Conservation (phyloP, 2,888 invertebrate species). For the Eristalis intricaria region DNA sequence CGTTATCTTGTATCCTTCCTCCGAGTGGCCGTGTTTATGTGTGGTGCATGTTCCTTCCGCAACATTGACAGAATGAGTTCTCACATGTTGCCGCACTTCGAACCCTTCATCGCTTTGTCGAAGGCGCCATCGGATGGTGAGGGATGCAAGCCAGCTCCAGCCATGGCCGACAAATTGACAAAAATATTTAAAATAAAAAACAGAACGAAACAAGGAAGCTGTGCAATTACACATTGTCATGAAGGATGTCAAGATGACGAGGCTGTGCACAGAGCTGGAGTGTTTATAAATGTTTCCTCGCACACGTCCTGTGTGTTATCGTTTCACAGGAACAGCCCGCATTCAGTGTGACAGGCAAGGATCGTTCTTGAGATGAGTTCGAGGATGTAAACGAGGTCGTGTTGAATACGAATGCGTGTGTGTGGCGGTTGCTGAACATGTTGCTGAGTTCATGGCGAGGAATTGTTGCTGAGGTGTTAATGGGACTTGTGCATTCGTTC, state of each 20-base stretch:
- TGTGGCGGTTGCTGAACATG: neutral
- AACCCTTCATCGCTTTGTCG: constrained; percentile 48
- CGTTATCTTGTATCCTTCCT: constrained; percentile 66
- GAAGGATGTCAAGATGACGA: constrained; percentile 53
- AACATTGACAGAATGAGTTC: constrained; percentile 69
- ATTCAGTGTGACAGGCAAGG: constrained; percentile 8
- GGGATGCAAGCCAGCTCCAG: neutral
- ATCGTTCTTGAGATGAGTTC: constrained; percentile 32
- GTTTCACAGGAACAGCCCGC: neutral
- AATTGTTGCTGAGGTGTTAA: constrained; percentile 49
- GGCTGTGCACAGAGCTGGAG: neutral
- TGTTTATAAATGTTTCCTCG: constrained; percentile 12
- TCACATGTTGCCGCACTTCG: constrained; percentile 53
- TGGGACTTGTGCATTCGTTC: constrained; percentile 44
- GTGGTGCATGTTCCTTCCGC: constrained; percentile 16
- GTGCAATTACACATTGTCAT: constrained; percentile 66
- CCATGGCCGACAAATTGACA: constrained; percentile 44
- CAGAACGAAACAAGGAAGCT: constrained; percentile 2
- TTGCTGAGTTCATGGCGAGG: constrained; percentile 7
- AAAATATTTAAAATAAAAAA: constrained; percentile 52
- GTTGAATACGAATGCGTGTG: constrained; percentile 21
- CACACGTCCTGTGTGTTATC: neutral
- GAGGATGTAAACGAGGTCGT: constrained; percentile 44
- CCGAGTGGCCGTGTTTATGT: constrained; percentile 4
- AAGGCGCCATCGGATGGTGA: constrained; percentile 13